Conservation (phyloP, 2,113 vertebrate genomes). For the Melanostigma gelatinosum region DNA sequence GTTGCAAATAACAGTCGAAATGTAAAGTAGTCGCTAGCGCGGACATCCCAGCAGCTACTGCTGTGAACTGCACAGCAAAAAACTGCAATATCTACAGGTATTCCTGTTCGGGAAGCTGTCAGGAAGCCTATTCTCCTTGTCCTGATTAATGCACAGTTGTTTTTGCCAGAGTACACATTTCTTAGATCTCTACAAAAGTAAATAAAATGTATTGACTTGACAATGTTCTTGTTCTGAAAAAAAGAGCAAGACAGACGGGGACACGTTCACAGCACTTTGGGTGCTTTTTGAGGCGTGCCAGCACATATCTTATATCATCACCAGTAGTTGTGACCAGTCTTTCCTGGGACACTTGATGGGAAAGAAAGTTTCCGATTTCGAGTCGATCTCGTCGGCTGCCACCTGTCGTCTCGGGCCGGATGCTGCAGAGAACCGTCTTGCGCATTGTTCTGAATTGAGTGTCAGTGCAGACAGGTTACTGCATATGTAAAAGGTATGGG, state of each 20-base stretch:
- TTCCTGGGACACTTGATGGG: background rate
- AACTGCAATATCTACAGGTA: background rate
- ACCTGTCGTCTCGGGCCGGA: background rate
- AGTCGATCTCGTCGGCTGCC: background rate
- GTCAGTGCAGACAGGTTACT: constrained; percentile 52
- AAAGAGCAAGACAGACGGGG: background rate
- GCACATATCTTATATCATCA: background rate
- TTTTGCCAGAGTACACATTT: background rate
- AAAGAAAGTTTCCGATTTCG: constrained; percentile 6
- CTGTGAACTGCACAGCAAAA: background rate
- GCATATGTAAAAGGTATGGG: constrained; percentile 31
- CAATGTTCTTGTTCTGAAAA: background rate
- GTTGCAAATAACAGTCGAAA: background rate
- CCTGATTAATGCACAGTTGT: background rate
- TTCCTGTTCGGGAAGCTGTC: background rate
- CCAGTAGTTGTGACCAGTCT: background rate
- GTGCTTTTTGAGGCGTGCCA: background rate
- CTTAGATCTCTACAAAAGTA: background rate
- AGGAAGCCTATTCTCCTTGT: background rate
- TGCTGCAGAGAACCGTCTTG: background rate
- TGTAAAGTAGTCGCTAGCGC: background rate
- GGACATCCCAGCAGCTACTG: background rate
- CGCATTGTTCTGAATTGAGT: background rate
- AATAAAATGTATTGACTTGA: background rate
- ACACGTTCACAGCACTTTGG: background rate